Conservation (phyloP, 2,797 vertebrate species). For the Sebastes steindachneri region DNA sequence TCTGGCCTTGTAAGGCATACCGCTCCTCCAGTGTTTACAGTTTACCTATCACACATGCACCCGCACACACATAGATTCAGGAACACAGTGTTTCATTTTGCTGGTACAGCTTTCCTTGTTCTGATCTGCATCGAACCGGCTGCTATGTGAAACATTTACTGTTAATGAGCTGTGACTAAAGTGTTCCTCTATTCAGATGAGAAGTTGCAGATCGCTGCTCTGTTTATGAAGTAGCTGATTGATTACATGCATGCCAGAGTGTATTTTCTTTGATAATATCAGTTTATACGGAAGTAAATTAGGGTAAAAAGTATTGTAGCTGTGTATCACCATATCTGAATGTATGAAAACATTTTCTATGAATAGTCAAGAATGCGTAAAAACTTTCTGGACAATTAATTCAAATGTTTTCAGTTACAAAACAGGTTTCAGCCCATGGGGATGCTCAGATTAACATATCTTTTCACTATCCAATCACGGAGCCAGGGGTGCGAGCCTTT, state of each 20-base stretch:
- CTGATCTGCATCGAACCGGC: constrained; percentile 32
- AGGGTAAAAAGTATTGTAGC: no score
- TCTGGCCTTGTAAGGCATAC: constrained; percentile 84
- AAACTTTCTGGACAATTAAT: rapidly evolving
- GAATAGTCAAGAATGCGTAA: not conserved
- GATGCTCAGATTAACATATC: no score
- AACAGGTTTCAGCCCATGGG: no score
- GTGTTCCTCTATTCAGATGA: not conserved
- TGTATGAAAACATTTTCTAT: not conserved
- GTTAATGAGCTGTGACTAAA: constrained; percentile 18
- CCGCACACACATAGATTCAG: constrained; percentile 28
- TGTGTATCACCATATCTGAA: not conserved
- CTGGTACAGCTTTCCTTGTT: constrained; percentile 26
- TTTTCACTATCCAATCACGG: no score
- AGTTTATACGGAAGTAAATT: not conserved
- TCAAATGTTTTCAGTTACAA: not conserved
- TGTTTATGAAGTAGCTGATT: not conserved
- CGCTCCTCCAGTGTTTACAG: constrained; percentile 79
- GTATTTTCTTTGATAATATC: not conserved
- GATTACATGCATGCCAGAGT: not conserved
- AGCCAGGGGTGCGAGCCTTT: no score
- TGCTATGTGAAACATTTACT: constrained; percentile 36
- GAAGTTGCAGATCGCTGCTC: not conserved
- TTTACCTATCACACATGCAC: constrained; percentile 72
- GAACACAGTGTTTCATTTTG: constrained; percentile 60